Base-by-base conservation (phyloP, 37 sponge, comb jelly and placozoan genomes). In the Dysidea cf. avara region DNA sequence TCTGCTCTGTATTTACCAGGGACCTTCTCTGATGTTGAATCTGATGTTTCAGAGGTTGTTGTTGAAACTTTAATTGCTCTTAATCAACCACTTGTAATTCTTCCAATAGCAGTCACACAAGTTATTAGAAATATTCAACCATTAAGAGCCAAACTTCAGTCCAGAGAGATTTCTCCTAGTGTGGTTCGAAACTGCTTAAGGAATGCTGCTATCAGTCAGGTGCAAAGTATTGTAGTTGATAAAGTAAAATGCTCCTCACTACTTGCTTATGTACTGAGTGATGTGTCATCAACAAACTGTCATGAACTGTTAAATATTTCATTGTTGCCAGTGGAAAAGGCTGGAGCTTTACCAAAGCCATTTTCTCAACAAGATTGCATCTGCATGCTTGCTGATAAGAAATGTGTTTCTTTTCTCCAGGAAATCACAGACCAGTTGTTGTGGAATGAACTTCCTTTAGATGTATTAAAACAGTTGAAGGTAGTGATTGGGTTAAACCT, bases 1-100 rank as follows among this genome's bases (percentile, higher is more conserved):
- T 69, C 68, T 26, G 81, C 87, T 18, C 25, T 53, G 16, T 74
- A 75, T 37, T 12, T 84, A 20, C 66, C 77, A 37, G 35, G 50
- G 16, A 24, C 65, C 22, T 51, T 58, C 22, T 3, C 18, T 3
- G 12, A 16, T 2, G 16, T 36, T 29, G 18, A 20, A 16, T 0
- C 7, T 18, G 3, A 32, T 11, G 0, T 30, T 38, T 16, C 76
- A 53, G n/a, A 32, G 25, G 46, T 59, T 30, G 75, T 57, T 14
- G 18, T 72, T 28, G 39, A 80, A 28, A 16, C 61, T 1, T 68
- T 86, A 1, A 9, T 75, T 4, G 31, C 68, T 7, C 47, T 33
- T 12, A 33, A 57, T n/a, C 13, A 46, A 17, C 61, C 71, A 16
- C 24, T 86, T 36, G 81, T 80, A 16, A 14, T 52, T 21, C 50